phyloP scores from a whole-genome alignment of 53 echinoderm and acorn worm species.

The Pentamera pediparva region DNA sequence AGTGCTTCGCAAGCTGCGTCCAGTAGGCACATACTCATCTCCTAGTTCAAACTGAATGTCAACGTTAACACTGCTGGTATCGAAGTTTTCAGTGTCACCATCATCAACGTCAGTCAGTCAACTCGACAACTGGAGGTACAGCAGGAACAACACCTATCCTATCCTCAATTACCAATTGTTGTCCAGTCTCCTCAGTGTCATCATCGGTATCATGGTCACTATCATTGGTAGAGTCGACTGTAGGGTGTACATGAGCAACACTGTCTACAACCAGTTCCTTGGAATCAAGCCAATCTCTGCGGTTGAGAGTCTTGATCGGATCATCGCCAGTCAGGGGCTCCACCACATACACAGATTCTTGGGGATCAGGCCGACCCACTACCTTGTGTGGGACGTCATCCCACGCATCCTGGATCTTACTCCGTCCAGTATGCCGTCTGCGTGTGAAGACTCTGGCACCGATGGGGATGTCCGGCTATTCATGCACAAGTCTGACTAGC shows the following conservation, averaged over 20 bases:
- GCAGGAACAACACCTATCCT: no score
- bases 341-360: constrained; percentile 16
- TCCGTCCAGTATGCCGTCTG: constrained; percentile 1
- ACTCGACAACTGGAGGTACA: no score
- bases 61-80: background rate
- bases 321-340: constrained; percentile 17
- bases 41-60: background rate
- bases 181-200: background rate
- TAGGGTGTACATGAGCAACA: background rate
- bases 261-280: background rate
- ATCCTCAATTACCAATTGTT: no score
- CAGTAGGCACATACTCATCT: background rate
- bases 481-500: background rate
- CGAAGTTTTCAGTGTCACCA: background rate
- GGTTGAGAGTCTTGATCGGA: background rate
- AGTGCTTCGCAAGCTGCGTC: background rate
- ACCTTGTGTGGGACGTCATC: constrained; percentile 23
- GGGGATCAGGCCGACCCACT: constrained; percentile 10
- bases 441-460: constrained; percentile 34
- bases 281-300: constrained; percentile 17
- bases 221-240: no score
- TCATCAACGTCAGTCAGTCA: background rate
- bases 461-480: constrained; percentile 2
- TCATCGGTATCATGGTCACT: no score
- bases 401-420: constrained; percentile 34